These are phyloP conservation scores for Rhingia rostrata DNA, from an alignment of 2,888 invertebrate species.

Conservation along the genomic window DNA sequence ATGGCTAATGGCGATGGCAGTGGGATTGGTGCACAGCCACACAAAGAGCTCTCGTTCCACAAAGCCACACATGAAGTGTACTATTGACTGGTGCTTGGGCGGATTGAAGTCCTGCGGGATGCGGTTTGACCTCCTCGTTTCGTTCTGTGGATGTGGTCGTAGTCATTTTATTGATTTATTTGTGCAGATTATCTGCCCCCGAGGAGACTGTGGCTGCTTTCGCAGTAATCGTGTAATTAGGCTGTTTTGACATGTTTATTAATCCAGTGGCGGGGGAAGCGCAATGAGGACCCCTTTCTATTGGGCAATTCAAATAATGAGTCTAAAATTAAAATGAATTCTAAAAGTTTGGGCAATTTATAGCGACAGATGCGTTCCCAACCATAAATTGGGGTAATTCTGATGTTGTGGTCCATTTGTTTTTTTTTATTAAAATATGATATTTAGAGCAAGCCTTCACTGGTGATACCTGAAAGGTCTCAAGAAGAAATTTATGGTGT, in stretches of 20 bases:
- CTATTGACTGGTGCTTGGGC: constrained; percentile 32
- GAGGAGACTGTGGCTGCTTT: constrained; percentile 22
- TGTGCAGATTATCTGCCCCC: constrained; percentile 46
- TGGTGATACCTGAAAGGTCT: too few species aligned
- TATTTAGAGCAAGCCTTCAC: too few species aligned
- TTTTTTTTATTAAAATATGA: too few species aligned
- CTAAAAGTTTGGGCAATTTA: too few species aligned
- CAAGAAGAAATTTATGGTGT: too few species aligned
- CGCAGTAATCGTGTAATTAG: constrained; percentile 54
- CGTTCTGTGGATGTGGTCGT: constrained; percentile 39
- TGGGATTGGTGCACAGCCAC: constrained; percentile 16
- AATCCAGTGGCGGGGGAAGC: constrained; percentile 25
- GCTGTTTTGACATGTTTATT: constrained; percentile 69
- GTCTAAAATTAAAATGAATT: too few species aligned
- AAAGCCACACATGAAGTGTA: constrained; percentile 29
- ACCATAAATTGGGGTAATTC: too few species aligned
- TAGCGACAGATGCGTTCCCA: too few species aligned
- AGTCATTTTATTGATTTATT: constrained; percentile 72
- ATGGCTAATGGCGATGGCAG: constrained; percentile 41
- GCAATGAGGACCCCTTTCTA: constrained; percentile 2
- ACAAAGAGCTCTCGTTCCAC: constrained; percentile 16
- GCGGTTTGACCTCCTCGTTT: constrained; percentile 68
- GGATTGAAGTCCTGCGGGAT: constrained; percentile 68
- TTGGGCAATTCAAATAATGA: constrained; percentile 10
- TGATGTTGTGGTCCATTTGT: too few species aligned